Evolutionary conservation across 2,888 invertebrate species (phyloP), one percentile per base, ranked within the genome.

Genomic region (Drosophila putrida): DNA sequence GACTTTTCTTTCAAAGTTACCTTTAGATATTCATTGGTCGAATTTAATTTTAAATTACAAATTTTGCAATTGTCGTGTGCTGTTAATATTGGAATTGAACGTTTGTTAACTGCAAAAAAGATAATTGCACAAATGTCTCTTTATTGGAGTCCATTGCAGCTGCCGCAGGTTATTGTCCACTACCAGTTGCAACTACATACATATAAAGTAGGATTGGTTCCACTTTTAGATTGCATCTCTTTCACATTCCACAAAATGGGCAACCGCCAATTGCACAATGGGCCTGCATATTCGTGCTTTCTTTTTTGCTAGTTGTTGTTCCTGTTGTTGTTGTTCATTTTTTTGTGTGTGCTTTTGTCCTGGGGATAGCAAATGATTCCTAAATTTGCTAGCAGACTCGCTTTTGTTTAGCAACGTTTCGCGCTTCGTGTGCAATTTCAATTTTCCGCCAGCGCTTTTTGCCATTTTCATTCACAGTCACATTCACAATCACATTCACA

Each of bases 361-460:
- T 39, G 53, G 15, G 53, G 66, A 46, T 47, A 54, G 75, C 63
- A 64, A 75, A 72, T 67, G 78, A 73, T 76, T 77, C 68, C 78
- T 59, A 76, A 76, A 76, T 67, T 73, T 67, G 58, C 66, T 66
- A 54, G 47, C 51, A 50, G 72, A 51, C 38, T 67, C 60, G 73
- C 78, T 73, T 75, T 75, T 74, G 62, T 73, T 76, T 69, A 36
- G 64, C 64, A 55, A 46, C 68, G 65, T 55, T 65, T 70, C 72
- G 72, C 76, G 82, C 73, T 62, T 67, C 80, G 82, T 73, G 59
- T 71, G 70, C 80, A 67, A 79, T 87, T 87, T 83, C 88, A 87
- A 83, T 83, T 83, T 83, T 87, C 88, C 82, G 82, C 88, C 82
- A 84, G 82, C 79, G 74, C 88, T 87, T 83, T 82, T 82, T 62